Percentiles rank a stretch among this genome's conserved stretches.
Conservation (phyloP, 2,888 invertebrate genomes). For the Napeogenes sylphis region DNA sequence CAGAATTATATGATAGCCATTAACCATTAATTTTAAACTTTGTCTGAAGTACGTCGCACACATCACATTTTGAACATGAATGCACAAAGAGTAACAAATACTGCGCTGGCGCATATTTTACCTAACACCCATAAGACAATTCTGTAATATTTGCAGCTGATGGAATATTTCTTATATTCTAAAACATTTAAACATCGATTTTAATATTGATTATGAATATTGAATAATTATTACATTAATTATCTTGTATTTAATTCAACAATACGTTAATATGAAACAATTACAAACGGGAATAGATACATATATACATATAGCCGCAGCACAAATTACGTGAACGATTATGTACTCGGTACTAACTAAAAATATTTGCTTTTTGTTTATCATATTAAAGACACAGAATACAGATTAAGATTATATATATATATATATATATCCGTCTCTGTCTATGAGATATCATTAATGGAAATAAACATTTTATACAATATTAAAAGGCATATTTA, state of each 20-base stretch:
- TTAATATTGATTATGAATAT: neutral
- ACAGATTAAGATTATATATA: too few species aligned
- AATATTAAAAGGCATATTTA: slow-evolving; percentile 1
- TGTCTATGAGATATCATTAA: neutral
- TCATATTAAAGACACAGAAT: too few species aligned
- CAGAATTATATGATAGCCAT: slow-evolving; percentile 48
- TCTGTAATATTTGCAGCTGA: neutral
- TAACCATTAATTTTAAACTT: slow-evolving; percentile 18
- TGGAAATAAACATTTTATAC: neutral
- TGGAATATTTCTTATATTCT: neutral
- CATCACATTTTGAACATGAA: slow-evolving; percentile 1
- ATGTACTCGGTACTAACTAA: too few species aligned
- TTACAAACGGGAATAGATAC: neutral
- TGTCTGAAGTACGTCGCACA: slow-evolving; percentile 16
- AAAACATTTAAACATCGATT: neutral
- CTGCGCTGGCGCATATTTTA: too few species aligned
- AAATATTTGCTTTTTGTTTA: too few species aligned
- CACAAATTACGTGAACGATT: too few species aligned
- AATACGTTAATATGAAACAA: neutral
- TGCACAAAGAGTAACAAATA: neutral
- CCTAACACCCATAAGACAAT: too few species aligned
- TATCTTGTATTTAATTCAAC: neutral
- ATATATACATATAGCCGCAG: too few species aligned
- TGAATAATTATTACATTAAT: too few species aligned
- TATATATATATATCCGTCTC: too few species aligned